These are phyloP conservation scores for Scopus umbretta DNA, from an alignment of 2,113 vertebrate genomes.

Conservation along the genomic window DNA sequence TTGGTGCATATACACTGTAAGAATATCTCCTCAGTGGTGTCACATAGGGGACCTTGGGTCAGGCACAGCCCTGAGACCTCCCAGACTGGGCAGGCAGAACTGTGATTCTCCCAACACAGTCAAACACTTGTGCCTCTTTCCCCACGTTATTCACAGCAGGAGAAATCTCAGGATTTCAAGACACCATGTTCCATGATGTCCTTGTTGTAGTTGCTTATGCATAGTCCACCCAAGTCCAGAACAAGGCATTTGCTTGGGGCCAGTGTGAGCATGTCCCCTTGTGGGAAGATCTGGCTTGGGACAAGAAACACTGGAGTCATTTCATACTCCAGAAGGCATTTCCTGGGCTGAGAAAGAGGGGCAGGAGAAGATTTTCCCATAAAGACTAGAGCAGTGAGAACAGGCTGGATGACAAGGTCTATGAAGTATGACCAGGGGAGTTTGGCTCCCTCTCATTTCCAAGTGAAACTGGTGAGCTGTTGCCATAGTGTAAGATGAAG, in stretches of 20 bases:
- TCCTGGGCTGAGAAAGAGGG: not conserved
- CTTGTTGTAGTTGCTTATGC: not conserved
- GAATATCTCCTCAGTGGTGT: not conserved
- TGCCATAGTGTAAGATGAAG: not conserved
- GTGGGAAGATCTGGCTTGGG: not conserved
- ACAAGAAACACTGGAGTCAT: not conserved
- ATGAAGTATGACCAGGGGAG: not conserved
- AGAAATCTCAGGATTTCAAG: not conserved
- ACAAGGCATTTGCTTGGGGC: not conserved
- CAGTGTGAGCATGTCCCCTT: not conserved
- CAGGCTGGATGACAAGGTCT: not conserved
- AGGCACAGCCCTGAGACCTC: not conserved
- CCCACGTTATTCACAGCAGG: not conserved
- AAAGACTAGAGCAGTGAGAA: not conserved
- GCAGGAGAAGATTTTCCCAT: not conserved
- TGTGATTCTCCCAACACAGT: not conserved
- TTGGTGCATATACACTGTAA: not conserved
- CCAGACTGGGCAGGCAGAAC: not conserved
- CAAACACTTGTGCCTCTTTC: not conserved
- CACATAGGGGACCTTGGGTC: not conserved
- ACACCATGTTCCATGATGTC: not conserved
- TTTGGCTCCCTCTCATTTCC: not conserved
- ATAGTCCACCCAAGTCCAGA: not conserved
- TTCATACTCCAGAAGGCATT: not conserved
- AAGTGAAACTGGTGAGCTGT: not conserved